Conservation (phyloP, 2,888 invertebrate genomes). For the Mythimna vitellina region DNA sequence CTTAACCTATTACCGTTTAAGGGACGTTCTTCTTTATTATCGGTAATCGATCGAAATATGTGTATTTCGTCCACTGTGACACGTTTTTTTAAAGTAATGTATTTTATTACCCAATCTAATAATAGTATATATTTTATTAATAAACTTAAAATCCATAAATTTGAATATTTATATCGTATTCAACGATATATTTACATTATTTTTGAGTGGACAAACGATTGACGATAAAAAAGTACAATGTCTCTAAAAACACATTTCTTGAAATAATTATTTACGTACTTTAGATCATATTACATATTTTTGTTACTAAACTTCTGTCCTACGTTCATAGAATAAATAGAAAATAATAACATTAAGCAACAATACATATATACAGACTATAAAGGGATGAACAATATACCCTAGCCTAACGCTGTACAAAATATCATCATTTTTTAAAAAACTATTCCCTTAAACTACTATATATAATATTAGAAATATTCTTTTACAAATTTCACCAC, state of each 20-base stretch:
- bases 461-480: conserved; percentile 30
- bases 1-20: conserved; percentile 15
- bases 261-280: conserved; percentile 38
- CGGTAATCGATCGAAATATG: no score
- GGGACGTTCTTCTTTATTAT: no score
- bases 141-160: no score
- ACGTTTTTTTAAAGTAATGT: no score
- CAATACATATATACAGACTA: conserved; percentile 34
- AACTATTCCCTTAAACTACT: conserved; percentile 11
- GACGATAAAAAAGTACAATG: no score
- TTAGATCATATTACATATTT: conserved; percentile 9
- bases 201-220: no score
- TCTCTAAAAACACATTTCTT: conserved; percentile 1
- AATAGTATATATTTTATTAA: no score
- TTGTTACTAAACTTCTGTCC: conserved; percentile 19
- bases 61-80: no score
- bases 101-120: no score
- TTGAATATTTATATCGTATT: no score
- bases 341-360: conserved; percentile 41
- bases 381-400: conserved; percentile 35
- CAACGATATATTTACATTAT: no score
- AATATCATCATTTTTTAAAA: conserved; percentile 36
- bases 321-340: conserved; percentile 38
- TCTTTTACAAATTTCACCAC: conserved; percentile 3
- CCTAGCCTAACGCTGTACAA: conserved; percentile 35